Conservation (phyloP, 2,888 invertebrate genomes). For the Thumatha senex region DNA sequence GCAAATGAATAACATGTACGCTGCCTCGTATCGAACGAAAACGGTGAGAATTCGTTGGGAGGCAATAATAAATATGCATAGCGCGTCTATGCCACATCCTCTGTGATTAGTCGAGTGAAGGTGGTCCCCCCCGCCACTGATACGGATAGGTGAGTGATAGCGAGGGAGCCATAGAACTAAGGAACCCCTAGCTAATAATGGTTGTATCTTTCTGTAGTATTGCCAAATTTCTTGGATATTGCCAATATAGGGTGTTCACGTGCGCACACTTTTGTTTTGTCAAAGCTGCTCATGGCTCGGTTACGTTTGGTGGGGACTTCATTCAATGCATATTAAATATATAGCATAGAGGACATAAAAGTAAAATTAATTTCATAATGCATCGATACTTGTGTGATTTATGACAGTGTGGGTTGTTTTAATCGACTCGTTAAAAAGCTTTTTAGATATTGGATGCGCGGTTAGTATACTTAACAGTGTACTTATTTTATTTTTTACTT, state of each 20-base stretch:
- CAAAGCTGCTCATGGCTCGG: slow-evolving; percentile 43
- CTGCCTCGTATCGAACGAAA: slow-evolving; percentile 56
- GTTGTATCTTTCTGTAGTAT: slow-evolving; percentile 75
- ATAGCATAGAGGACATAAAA: slow-evolving; percentile 20
- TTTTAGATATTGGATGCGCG: background rate
- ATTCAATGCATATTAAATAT: slow-evolving; percentile 26
- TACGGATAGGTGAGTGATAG: slow-evolving; percentile 82
- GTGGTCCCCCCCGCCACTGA: slow-evolving; percentile 57
- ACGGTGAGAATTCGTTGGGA: slow-evolving; percentile 73
- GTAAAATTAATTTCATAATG: slow-evolving; percentile 9
- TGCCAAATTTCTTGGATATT: slow-evolving; percentile 79
- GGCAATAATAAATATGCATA: slow-evolving; percentile 82
- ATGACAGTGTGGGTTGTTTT: background rate
- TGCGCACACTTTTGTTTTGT: slow-evolving; percentile 72
- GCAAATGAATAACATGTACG: slow-evolving; percentile 79
- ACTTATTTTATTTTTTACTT: too few relatives aligned
- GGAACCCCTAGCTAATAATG: slow-evolving; percentile 78
- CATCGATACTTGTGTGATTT: slow-evolving; percentile 6
- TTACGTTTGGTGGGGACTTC: slow-evolving; percentile 25
- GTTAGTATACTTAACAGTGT: too few relatives aligned
- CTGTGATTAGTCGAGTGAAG: slow-evolving; percentile 79
- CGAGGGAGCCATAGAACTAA: slow-evolving; percentile 71
- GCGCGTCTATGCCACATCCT: slow-evolving; percentile 81
- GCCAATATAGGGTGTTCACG: slow-evolving; percentile 77
- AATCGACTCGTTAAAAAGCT: background rate